Conservation (phyloP, 2,888 invertebrate species). For the Lasioglossum leucozonium region DNA sequence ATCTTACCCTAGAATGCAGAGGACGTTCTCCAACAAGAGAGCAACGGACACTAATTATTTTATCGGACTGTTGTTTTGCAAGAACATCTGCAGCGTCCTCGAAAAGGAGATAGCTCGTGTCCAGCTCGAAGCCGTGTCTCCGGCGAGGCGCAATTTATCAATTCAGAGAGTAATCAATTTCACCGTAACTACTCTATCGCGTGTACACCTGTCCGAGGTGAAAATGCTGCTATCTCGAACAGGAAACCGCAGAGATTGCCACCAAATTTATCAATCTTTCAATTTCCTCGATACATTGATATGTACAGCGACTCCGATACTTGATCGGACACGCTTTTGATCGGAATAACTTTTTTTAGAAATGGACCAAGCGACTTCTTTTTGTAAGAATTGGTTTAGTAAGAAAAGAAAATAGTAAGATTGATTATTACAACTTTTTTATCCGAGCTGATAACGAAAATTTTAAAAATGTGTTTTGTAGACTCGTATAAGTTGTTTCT, state of each 20-base stretch:
- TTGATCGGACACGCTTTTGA: too few relatives aligned
- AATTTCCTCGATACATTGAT: background rate
- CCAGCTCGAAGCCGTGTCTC: background rate
- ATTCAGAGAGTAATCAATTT: background rate
- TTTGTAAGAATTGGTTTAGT: too few relatives aligned
- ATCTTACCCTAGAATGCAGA: background rate
- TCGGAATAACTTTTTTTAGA: too few relatives aligned
- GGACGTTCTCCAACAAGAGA: background rate
- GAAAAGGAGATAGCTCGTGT: background rate
- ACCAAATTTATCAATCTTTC: background rate
- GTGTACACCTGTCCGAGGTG: background rate
- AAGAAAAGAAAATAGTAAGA: too few relatives aligned
- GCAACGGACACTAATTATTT: background rate
- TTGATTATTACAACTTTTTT: too few relatives aligned
- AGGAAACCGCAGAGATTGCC: background rate
- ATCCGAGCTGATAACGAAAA: too few relatives aligned
- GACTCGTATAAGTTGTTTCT: too few relatives aligned
- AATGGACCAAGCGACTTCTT: too few relatives aligned
- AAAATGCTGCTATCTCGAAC: background rate
- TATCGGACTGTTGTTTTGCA: background rate
- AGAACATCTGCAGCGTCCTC: background rate
- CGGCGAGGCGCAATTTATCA: background rate
- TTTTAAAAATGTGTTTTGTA: too few relatives aligned
- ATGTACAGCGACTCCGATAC: too few relatives aligned
- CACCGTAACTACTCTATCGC: background rate